phyloP scores from a whole-genome alignment of 2,888 invertebrate species.

The Ariolimax columbianus region DNA sequence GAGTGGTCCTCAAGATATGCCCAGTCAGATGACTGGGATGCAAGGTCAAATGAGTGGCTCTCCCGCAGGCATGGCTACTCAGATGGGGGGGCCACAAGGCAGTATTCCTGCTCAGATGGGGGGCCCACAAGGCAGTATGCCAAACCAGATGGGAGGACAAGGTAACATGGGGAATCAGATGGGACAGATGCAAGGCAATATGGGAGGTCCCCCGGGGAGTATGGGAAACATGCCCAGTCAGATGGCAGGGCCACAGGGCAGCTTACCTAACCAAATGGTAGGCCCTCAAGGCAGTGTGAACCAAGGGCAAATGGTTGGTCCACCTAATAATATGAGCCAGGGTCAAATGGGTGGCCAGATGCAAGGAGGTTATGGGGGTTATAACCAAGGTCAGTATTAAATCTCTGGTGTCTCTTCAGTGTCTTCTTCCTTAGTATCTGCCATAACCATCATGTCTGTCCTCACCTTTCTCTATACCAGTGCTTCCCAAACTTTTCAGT shows the following conservation, averaged over 20 bases:
- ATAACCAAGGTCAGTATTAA: constrained; percentile 59
- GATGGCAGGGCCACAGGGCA: constrained; percentile 56
- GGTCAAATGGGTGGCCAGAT: constrained; percentile 54
- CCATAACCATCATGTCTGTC: too few species aligned
- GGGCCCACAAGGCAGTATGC: constrained; percentile 50
- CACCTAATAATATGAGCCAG: constrained; percentile 53
- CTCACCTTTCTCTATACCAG: too few species aligned
- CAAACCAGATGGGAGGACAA: constrained; percentile 49
- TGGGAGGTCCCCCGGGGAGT: constrained; percentile 42
- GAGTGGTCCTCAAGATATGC: constrained; percentile 51
- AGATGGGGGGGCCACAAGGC: constrained; percentile 51
- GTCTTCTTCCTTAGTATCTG: too few species aligned
- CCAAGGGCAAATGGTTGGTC: constrained; percentile 42
- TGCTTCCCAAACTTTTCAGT: too few species aligned
- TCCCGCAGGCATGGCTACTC: constrained; percentile 52
- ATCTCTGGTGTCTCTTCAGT: background rate
- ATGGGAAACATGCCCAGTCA: constrained; percentile 46
- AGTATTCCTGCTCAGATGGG: constrained; percentile 58
- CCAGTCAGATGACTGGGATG: constrained; percentile 53
- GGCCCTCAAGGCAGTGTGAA: constrained; percentile 48
- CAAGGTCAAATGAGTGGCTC: constrained; percentile 50
- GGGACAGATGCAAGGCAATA: constrained; percentile 48
- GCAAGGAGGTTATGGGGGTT: constrained; percentile 54
- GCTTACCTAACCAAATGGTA: constrained; percentile 49
- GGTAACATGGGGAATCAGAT: constrained; percentile 49